Conservation (phyloP, 2,113 vertebrate species). For the Meles meles region DNA sequence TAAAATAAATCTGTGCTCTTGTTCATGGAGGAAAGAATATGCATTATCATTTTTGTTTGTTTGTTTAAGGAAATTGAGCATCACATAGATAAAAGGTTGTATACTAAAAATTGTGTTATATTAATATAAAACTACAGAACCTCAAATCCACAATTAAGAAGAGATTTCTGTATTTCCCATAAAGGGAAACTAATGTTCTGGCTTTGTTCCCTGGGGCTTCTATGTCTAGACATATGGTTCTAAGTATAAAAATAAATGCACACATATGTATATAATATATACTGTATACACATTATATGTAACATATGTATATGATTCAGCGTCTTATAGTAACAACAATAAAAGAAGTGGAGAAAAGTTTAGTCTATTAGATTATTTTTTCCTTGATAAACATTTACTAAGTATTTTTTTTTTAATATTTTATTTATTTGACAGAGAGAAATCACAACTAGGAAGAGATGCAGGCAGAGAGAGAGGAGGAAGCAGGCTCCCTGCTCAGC, state of each 20-base stretch:
- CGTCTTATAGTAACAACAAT: neutral
- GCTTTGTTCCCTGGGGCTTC: neutral
- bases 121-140: neutral
- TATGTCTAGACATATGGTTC: neutral
- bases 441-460: too few relatives aligned
- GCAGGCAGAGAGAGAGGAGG: too few relatives aligned
- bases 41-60: neutral
- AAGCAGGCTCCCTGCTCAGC: too few relatives aligned
- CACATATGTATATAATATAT: neutral
- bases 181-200: neutral
- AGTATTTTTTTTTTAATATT: too few relatives aligned
- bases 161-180: neutral
- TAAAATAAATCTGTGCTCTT: neutral
- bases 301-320: neutral
- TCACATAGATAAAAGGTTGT: neutral
- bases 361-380: neutral
- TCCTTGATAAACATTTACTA: neutral
- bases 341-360: neutral
- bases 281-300: neutral
- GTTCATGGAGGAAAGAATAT: neutral
- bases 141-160: neutral
- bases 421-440: too few relatives aligned
- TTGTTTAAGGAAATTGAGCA: neutral
- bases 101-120: neutral
- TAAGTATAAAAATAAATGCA: neutral